These are phyloP conservation scores for Xenopus laevis DNA, from an alignment of 2,113 vertebrate species.

Conservation along the genomic window DNA sequence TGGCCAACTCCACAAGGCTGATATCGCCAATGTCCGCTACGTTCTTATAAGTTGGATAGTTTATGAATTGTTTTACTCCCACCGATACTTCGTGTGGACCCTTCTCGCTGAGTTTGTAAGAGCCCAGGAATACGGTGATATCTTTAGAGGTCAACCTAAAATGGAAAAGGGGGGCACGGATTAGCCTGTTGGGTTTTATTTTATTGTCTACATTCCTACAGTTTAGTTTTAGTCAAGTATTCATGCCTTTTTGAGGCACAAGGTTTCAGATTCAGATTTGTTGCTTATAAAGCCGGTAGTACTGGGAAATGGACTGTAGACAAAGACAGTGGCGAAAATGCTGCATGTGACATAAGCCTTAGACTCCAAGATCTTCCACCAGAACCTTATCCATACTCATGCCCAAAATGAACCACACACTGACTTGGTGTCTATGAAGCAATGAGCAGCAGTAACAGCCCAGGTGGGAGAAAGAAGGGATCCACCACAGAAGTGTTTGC, in stretches of 20 bases:
- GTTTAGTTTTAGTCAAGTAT: too few relatives aligned
- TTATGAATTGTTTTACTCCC: not conserved
- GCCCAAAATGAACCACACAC: not conserved
- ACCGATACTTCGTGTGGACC: not conserved
- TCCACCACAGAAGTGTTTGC: not conserved
- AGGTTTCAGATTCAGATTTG: not conserved
- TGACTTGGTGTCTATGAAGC: not conserved
- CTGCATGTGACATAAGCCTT: not conserved
- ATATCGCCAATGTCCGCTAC: not conserved
- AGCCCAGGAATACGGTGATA: not conserved
- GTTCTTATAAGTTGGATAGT: not conserved
- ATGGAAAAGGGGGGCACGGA: not conserved
- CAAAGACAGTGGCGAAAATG: too few relatives aligned
- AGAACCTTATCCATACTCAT: not conserved
- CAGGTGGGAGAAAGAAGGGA: not conserved
- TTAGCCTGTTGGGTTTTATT: not conserved
- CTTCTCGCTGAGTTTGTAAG: not conserved
- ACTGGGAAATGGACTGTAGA: not conserved
- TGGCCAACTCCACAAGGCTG: not conserved
- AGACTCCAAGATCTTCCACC: not conserved
- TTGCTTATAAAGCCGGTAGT: not conserved
- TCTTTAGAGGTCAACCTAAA: not conserved
- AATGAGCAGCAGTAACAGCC: not conserved
- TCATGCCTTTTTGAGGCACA: not conserved
- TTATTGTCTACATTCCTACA: too few relatives aligned